Conservation (phyloP, 64 coral and sea anemone genomes). For the Catalaphyllia jardinei region DNA sequence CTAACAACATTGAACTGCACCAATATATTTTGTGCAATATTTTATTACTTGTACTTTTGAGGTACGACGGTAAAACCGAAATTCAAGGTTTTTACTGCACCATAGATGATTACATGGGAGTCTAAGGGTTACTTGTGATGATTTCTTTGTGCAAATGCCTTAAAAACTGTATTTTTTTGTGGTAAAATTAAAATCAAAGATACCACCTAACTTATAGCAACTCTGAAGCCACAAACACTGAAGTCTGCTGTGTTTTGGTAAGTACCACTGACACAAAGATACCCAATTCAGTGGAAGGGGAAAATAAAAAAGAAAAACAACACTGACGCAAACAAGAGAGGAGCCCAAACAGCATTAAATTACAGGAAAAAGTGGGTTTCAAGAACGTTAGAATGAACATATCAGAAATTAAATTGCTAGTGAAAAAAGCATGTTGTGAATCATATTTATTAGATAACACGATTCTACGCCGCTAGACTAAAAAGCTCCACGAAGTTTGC, state of each 20-base stretch:
- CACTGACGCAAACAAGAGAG: neutral
- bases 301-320: neutral
- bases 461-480: constrained; percentile 13
- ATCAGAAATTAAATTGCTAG: neutral
- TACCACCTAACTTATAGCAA: neutral
- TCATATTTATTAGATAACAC: constrained; percentile 12
- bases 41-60: too few species aligned
- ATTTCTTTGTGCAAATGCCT: neutral
- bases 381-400: neutral
- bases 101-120: too few species aligned
- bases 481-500: neutral
- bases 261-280: neutral
- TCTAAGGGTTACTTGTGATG: neutral
- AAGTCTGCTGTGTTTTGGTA: constrained; percentile 11
- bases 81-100: too few species aligned
- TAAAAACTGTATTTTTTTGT: neutral
- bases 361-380: neutral
- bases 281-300: neutral
- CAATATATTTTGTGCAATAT: too few species aligned
- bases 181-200: constrained; percentile 6
- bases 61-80: too few species aligned
- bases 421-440: constrained; percentile 18
- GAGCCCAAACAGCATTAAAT: neutral
- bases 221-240: neutral
- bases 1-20: too few species aligned